Conservation (phyloP, 2,113 vertebrate species). For the Pandion haliaetus region DNA sequence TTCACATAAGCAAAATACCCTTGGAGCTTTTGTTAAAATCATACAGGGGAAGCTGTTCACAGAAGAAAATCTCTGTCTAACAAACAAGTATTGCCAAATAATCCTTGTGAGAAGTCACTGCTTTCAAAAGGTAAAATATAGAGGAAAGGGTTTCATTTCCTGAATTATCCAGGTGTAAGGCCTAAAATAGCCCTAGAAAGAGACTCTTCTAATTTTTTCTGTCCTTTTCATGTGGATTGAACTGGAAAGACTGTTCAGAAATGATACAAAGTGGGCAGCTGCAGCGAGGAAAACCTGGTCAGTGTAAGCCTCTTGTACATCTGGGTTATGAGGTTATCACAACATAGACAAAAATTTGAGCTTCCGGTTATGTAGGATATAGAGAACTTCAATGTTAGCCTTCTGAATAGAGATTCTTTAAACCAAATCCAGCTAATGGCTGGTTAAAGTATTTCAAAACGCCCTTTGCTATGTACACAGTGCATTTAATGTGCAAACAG, state of each 20-base stretch:
- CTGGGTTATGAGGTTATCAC: not conserved
- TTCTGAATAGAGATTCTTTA: not conserved
- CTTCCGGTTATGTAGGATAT: not conserved
- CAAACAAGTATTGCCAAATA: not conserved
- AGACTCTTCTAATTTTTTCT: not conserved
- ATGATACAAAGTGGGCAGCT: not conserved
- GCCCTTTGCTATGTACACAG: fast-evolving
- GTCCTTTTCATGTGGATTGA: not conserved
- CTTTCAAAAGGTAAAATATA: not conserved
- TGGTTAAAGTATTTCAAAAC: not conserved
- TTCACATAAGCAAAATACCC: not conserved
- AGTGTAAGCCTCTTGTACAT: not conserved
- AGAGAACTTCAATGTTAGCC: not conserved
- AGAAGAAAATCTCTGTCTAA: not conserved
- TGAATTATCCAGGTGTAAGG: not conserved
- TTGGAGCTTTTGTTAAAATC: not conserved
- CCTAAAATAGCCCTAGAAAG: not conserved
- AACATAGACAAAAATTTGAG: not conserved
- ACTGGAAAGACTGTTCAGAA: not conserved
- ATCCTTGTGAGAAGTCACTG: not conserved
- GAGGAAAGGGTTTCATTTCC: not conserved
- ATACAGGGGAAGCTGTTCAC: not conserved
- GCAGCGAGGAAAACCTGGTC: not conserved
- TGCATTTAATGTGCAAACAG: not conserved
- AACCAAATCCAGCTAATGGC: not conserved